These are phyloP conservation scores for Bolborhynchus lineola DNA, from an alignment of 2,113 vertebrate genomes.

Conservation along the genomic window DNA sequence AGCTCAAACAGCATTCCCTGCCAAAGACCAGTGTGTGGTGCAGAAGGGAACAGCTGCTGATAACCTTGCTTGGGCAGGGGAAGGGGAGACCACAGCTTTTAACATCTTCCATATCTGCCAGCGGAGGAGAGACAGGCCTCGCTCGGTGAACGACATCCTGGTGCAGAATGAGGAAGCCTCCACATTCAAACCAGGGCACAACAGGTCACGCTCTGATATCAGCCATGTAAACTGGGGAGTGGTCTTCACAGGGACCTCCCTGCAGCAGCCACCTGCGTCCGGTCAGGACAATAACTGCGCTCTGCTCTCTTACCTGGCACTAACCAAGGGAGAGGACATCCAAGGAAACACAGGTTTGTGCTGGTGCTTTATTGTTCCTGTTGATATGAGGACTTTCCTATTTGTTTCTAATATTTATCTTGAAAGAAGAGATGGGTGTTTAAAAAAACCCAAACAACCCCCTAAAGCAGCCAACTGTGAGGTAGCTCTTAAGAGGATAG, in stretches of 20 bases:
- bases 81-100: conserved; percentile 75
- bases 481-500: neutral
- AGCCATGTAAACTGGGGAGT: conserved; percentile 74
- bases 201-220: conserved; percentile 87
- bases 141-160: conserved; percentile 91
- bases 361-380: neutral
- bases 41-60: conserved; percentile 78
- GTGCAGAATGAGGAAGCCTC: conserved; percentile 79
- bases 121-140: conserved; percentile 85
- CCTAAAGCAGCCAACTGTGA: neutral
- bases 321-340: conserved; percentile 79
- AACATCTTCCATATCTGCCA: conserved; percentile 83
- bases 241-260: conserved; percentile 57
- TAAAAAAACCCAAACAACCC: neutral
- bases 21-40: conserved; percentile 76
- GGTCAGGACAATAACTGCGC: conserved; percentile 52
- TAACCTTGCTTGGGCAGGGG: conserved; percentile 81
- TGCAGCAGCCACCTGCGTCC: conserved; percentile 28
- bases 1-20: conserved; percentile 75
- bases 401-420: neutral
- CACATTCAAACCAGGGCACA: conserved; percentile 88
- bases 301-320: conserved; percentile 73
- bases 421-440: neutral
- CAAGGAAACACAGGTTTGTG: conserved; percentile 87
- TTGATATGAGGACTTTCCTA: neutral